phyloP scores from a whole-genome alignment of 2,113 vertebrate species.

The Nannobrachium achirus region DNA sequence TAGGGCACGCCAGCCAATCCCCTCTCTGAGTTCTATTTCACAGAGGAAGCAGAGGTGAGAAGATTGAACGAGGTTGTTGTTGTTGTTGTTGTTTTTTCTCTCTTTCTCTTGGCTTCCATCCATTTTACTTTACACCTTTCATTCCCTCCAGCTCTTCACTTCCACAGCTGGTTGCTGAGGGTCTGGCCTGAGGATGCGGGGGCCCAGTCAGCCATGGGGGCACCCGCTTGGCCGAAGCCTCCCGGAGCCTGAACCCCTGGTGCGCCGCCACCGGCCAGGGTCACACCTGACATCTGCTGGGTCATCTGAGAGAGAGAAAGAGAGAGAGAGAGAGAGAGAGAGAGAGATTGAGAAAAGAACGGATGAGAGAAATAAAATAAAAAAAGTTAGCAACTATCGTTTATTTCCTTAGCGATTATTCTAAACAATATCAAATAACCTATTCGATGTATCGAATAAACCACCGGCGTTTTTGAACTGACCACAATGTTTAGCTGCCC shows the following conservation, averaged over 20 bases:
- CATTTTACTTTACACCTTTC: too few relatives aligned
- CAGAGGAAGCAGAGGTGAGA: background rate
- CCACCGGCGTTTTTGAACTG: too few relatives aligned
- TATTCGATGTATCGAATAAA: too few relatives aligned
- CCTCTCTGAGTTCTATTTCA: too few relatives aligned
- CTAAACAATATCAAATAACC: too few relatives aligned
- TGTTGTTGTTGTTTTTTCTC: slow-evolving; percentile 4
- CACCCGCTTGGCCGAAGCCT: slow-evolving; percentile 84
- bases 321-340: background rate
- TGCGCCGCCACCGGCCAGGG: slow-evolving; percentile 73
- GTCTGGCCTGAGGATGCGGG: slow-evolving; percentile 90
- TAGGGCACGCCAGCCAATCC: too few relatives aligned
- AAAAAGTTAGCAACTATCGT: background rate
- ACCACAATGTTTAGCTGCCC: too few relatives aligned
- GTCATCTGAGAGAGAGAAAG: slow-evolving; percentile 84
- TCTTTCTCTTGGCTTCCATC: background rate
- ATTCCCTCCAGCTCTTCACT: slow-evolving; percentile 75
- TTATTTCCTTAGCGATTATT: too few relatives aligned
- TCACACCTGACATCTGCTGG: slow-evolving; percentile 94
- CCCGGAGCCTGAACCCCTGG: slow-evolving; percentile 62
- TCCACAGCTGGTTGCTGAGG: slow-evolving; percentile 98
- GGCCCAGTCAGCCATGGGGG: slow-evolving; percentile 84
- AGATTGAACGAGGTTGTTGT: too few relatives aligned
- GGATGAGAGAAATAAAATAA: background rate
- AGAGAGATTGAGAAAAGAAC: background rate